Base-by-base conservation (phyloP, 2,113 vertebrate species). In the human (Homo sapiens) region DNA sequence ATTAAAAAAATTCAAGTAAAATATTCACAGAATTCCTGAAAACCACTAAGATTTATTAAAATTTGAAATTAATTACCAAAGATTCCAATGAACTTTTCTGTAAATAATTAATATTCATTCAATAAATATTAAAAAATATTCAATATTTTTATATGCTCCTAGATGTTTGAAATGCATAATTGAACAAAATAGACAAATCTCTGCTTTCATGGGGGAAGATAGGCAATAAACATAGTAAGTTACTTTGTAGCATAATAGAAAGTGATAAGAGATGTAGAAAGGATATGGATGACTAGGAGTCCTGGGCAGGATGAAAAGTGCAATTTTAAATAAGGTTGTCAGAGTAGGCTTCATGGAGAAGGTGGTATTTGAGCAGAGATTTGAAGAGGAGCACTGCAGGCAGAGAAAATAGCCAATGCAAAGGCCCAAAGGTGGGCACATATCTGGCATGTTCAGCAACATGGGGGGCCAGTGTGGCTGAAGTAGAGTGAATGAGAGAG, bases 51-150 rank as follows among this genome's bases (percentile, higher is more conserved):
- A 61, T 83, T 61, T 73, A 4, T 70, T 70, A 86, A 91, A 73
- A 40, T 75, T 86, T 70, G 35, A 82, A 68, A 83, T 50, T 45
- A 30, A 66, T 94, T 93, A 50, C 25, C 40, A 95, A 83, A 87
- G 55, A 79, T 38, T 16, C 57, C 25, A 38, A 20, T 83, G 68
- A 61, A 45, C 40, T 95, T 94, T 78, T 38, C 78, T 70, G 35
- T 91, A 85, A 89, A 52, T 61, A 82, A 78, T 83, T 59, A 94
- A 64, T 86, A 95, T 82, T 82, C 40, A 92, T 91, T 84, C 17
- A 76, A 64, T 13, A 70, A 59, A 57, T 70, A 76, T 82, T 78
- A 68, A 35, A 14, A 68, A 18, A 68, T 79, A 87, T 27, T 64
- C 64, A 85, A 10, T 61, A 57, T 64, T 75, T 87, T 22, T 76